Evolutionary conservation across 2,888 invertebrate species (phyloP), one percentile per base, ranked within the genome.

Genomic region (Orthosia gothica): DNA sequence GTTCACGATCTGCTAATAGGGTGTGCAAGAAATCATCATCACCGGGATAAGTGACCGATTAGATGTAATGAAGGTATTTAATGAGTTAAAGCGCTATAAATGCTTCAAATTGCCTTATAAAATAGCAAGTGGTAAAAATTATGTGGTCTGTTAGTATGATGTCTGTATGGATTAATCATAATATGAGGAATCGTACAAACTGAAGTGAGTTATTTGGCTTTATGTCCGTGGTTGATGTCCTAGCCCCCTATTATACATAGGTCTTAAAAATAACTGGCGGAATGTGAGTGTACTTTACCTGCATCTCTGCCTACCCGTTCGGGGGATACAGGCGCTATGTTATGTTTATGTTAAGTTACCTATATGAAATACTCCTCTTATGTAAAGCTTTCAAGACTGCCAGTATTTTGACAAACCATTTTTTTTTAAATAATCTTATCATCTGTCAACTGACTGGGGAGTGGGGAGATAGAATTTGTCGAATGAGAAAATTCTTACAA

Each of bases 1-100:
- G 91, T 89, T 94, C 95, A 95, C 93, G 93, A 93, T 91, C 88
- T 84, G 90, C 86, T 89, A 88, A 89, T 92, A 89, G 86, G 86
- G 89, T 91, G 89, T 66, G 68, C 78, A 88, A 68, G 74, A 71
- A 74, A 82, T 82, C 65, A 68, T 79, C 52, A 81, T 55, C 64
- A 77, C 58, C 64, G 9, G 81, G 88, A 90, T 86, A 89, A 85
- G 68, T 78, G 72, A 59, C 70, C 67, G 49, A 71, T 78, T 79
- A 79, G 18, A 45, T 64, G 26, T 61, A 65, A 67, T 83, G 66
- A 67, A 71, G 66, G 62, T 79, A 57, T 73, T 78, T 79, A 83
- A 83, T 70, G 52, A 62, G 49, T 69, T 64, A 55, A 66, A 61
- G 54, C 40, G 45, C 50, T 79, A 63, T 66, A 57, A 82, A 82